Percentiles rank a stretch among this genome's conserved stretches.
Conservation (phyloP, 2,888 invertebrate species). For the Beris chalybata region DNA sequence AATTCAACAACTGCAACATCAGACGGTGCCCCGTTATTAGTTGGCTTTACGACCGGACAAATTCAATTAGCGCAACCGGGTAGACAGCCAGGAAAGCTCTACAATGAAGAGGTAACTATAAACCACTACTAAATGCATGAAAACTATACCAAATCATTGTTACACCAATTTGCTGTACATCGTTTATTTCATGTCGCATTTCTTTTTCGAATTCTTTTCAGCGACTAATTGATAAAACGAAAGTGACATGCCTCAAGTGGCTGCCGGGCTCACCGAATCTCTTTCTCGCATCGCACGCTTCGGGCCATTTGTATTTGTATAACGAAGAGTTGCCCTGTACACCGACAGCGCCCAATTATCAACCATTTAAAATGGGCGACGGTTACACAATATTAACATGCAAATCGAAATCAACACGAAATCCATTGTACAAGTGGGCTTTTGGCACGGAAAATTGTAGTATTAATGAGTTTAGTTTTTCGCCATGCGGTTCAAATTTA, state of each 20-base stretch:
- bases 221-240: conserved; percentile 58
- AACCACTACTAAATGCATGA: background rate
- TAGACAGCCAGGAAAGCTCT: conserved; percentile 93
- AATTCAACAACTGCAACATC: conserved; percentile 80
- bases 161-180: no score
- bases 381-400: conserved; percentile 93
- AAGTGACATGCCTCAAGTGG: conserved; percentile 95
- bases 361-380: conserved; percentile 92
- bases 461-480: conserved; percentile 97
- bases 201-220: conserved; percentile 40
- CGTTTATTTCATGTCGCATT: conserved; percentile 1
- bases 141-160: background rate
- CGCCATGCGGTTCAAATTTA: conserved; percentile 88
- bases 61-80: conserved; percentile 97
- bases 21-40: conserved; percentile 85
- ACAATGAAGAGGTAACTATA: conserved; percentile 87
- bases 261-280: conserved; percentile 92
- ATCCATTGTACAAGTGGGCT: conserved; percentile 92
- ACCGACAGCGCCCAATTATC: conserved; percentile 89
- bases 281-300: conserved; percentile 92
- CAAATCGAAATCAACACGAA: conserved; percentile 93
- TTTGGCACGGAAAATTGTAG: conserved; percentile 78
- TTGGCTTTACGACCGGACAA: conserved; percentile 98
- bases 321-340: conserved; percentile 93
- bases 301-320: conserved; percentile 96